phyloP scores from a whole-genome alignment of 2,888 invertebrate genomes.

The Acanthacorydalis orientalis region DNA sequence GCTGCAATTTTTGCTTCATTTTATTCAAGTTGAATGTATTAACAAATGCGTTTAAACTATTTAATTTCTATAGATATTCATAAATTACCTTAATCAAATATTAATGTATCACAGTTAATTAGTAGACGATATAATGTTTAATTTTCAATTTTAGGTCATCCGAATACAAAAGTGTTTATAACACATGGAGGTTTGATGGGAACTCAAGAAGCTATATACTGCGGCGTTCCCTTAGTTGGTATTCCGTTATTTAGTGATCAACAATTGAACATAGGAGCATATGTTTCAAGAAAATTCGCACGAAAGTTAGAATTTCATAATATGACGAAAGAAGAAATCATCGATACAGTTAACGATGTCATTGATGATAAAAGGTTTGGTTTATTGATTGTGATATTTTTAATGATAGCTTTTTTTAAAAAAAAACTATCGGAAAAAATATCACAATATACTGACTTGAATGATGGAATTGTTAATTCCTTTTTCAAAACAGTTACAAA shows the following conservation, averaged over 20 bases:
- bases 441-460: too few species aligned
- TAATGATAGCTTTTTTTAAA: too few species aligned
- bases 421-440: too few species aligned
- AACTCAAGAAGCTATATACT: conserved; percentile 15
- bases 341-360: not conserved
- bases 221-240: conserved; percentile 16
- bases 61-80: not conserved
- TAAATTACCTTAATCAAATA: not conserved
- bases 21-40: too few species aligned
- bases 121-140: not conserved
- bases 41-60: too few species aligned
- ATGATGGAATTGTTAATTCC: not conserved
- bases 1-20: too few species aligned
- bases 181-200: conserved; percentile 18
- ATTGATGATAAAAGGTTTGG: conserved; percentile 1
- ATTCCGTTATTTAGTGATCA: conserved; percentile 18
- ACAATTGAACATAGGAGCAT: conserved; percentile 12
- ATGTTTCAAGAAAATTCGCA: conserved; percentile 12
- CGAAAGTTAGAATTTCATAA: conserved; percentile 1
- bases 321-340: not conserved
- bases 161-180: conserved; percentile 15
- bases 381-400: too few species aligned
- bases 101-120: too few species aligned
- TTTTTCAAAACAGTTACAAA: not conserved
- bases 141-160: conserved; percentile 12